Conservation (phyloP, 2,113 vertebrate genomes). For the Scatophagus argus region DNA sequence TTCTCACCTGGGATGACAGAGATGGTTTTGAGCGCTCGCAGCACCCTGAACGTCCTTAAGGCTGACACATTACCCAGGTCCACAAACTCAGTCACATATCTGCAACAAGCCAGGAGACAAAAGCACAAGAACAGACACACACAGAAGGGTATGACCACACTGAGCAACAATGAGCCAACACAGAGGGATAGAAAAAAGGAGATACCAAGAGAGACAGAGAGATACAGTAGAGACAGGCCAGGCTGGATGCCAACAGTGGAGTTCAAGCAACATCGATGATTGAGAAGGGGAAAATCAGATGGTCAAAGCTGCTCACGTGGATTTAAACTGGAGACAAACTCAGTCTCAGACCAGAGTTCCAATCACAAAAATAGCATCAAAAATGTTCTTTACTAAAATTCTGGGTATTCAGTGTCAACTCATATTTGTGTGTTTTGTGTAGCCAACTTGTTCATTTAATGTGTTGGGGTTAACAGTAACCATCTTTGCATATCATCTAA, state of each 20-base stretch:
- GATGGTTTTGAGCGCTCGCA: slow-evolving; percentile 99
- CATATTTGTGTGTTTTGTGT: too few relatives aligned
- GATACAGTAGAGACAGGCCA: slow-evolving; percentile 40
- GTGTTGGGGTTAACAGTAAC: background rate
- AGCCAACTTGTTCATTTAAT: background rate
- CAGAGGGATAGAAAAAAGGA: slow-evolving; percentile 22
- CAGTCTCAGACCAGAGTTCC: background rate
- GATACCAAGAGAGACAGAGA: slow-evolving; percentile 35
- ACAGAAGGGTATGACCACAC: slow-evolving; percentile 86
- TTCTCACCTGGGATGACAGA: slow-evolving; percentile 99
- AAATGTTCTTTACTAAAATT: too few relatives aligned
- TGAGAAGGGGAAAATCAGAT: slow-evolving; percentile 26
- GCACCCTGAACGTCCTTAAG: slow-evolving; percentile 98
- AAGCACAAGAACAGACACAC: slow-evolving; percentile 87
- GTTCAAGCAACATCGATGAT: background rate
- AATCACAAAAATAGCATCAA: too few relatives aligned
- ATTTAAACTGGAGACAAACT: slow-evolving; percentile 12
- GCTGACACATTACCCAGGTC: slow-evolving; percentile 99
- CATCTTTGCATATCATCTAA: too few relatives aligned
- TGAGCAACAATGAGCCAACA: slow-evolving; percentile 81
- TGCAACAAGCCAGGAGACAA: slow-evolving; percentile 86
- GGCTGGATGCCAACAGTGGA: slow-evolving; percentile 64
- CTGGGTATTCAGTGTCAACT: too few relatives aligned
- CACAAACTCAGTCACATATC: slow-evolving; percentile 99
- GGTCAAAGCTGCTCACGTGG: slow-evolving; percentile 1